Evolutionary conservation across 2,888 invertebrate genomes (phyloP).

Genomic region (Amiota mariae): DNA sequence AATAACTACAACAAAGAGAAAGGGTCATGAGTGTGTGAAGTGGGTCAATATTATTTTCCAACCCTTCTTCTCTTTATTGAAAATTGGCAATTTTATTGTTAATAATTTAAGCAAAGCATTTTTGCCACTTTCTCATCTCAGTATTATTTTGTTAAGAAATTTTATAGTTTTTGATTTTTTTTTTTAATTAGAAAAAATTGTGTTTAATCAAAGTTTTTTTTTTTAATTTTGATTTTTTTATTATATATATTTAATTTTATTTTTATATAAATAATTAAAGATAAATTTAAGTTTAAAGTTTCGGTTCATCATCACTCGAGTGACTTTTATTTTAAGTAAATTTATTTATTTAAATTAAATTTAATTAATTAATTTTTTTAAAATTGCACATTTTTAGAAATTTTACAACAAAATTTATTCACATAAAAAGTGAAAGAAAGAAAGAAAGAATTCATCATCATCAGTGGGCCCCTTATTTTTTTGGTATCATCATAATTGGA

Average conservation of each 20-base stretch:
- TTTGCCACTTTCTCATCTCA: constrained; percentile 27
- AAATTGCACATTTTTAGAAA: neutral
- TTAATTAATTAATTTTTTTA: constrained; percentile 10
- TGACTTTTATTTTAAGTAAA: constrained; percentile 11
- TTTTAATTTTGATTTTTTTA: constrained; percentile 29
- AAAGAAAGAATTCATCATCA: constrained; percentile 42
- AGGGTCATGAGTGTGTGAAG: too few relatives aligned
- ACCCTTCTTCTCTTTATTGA: too few relatives aligned
- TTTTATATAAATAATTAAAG: constrained; percentile 53
- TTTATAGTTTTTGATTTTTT: constrained; percentile 40
- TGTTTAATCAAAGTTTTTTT: constrained; percentile 42
- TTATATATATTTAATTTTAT: constrained; percentile 39
- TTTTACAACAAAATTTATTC: constrained; percentile 12
- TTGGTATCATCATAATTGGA: too few relatives aligned
- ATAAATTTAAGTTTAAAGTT: constrained; percentile 70
- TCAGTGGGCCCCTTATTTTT: too few relatives aligned
- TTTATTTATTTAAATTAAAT: neutral
- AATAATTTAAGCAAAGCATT: too few relatives aligned
- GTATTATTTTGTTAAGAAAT: constrained; percentile 41
- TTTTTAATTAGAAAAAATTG: constrained; percentile 63
- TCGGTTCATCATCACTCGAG: constrained; percentile 73
- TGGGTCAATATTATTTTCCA: too few relatives aligned
- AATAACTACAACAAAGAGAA: too few relatives aligned
- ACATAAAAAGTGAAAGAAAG: constrained; percentile 13
- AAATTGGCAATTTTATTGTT: too few relatives aligned